These are phyloP conservation scores for Chlamydotis undulata DNA, from an alignment of 2,113 vertebrate species.

Conservation along the genomic window DNA sequence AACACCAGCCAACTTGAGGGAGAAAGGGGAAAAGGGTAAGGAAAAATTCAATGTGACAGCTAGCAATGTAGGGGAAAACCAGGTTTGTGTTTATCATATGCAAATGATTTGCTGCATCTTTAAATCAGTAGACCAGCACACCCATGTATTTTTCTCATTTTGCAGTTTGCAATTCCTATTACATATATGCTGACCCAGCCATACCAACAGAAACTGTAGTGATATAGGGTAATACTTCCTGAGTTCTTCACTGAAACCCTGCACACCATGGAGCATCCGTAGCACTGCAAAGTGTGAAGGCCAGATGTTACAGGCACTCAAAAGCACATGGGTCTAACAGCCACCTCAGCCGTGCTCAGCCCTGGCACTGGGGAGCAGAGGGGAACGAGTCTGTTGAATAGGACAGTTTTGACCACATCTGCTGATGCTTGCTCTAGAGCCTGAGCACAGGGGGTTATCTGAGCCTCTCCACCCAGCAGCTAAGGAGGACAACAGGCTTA, in stretches of 20 bases:
- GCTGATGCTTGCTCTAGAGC: background rate
- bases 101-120: background rate
- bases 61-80: background rate
- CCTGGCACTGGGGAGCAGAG: background rate
- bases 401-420: background rate
- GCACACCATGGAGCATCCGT: no score
- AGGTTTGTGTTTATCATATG: background rate
- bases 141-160: background rate
- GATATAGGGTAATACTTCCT: background rate
- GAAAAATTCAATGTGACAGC: background rate
- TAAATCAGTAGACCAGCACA: background rate
- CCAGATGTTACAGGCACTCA: background rate
- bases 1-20: background rate
- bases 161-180: background rate
- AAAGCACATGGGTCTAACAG: background rate
- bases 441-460: background rate
- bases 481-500: background rate
- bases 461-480: background rate
- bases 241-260: background rate
- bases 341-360: fast-evolving
- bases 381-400: background rate
- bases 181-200: fast-evolving
- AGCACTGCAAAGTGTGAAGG: fast-evolving
- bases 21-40: background rate
- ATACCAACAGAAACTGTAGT: background rate